Conservation (phyloP, 2,113 vertebrate genomes). For the Ploceus nigricollis region DNA sequence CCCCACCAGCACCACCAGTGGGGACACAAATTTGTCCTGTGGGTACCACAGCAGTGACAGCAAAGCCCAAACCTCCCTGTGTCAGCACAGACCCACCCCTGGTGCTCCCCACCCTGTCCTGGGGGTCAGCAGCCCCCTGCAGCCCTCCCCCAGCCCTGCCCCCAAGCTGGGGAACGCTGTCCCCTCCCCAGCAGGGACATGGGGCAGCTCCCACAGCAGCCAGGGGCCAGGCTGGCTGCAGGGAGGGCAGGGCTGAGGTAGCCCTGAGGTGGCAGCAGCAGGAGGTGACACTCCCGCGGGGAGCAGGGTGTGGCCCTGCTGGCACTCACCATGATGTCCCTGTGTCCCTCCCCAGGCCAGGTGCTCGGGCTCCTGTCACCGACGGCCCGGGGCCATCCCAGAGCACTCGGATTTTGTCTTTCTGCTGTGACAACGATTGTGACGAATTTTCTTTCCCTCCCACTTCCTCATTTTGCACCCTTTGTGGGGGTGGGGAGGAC, state of each 20-base stretch:
- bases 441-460: background rate
- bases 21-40: background rate
- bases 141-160: background rate
- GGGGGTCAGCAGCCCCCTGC: background rate
- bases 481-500: background rate
- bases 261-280: background rate
- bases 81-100: fast-evolving
- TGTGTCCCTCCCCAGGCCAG: fast-evolving
- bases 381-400: background rate
- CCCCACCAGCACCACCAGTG: background rate
- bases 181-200: background rate
- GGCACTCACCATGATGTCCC: conserved; percentile 54
- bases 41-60: fast-evolving
- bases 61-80: background rate
- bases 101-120: background rate
- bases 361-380: background rate
- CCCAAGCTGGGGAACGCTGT: background rate
- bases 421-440: background rate
- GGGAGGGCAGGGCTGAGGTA: background rate
- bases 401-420: background rate
- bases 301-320: background rate
- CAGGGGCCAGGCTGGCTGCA: background rate
- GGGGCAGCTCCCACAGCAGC: background rate
- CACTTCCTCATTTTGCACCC: conserved; percentile 22
- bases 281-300: background rate